Percentiles rank a stretch among this genome's conserved stretches.
phyloP scores from a whole-genome alignment of 2,888 invertebrate genomes.

The Acholoe squamosa region DNA sequence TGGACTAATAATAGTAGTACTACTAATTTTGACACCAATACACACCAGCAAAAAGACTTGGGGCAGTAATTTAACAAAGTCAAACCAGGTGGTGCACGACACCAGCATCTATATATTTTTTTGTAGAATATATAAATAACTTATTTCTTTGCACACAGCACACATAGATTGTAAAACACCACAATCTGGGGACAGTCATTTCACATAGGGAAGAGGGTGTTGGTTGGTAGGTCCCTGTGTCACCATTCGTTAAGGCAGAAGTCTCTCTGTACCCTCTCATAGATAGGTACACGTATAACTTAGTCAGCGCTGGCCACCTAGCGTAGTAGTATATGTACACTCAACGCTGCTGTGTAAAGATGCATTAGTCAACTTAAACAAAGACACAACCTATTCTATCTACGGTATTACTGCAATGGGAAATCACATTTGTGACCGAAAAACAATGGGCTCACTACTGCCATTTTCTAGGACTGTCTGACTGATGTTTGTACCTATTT shows the following conservation, averaged over 20 bases:
- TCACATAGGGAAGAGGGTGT: not conserved
- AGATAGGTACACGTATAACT: not conserved
- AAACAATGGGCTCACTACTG: not conserved
- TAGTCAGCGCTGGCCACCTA: not conserved
- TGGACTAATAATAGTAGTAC: not conserved
- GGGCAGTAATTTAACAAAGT: not conserved
- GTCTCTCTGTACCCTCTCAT: not conserved
- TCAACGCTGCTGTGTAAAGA: slow-evolving; percentile 4
- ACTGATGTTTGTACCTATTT: not conserved
- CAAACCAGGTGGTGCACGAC: not conserved
- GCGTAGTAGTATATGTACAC: not conserved
- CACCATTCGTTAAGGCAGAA: slow-evolving; percentile 11
- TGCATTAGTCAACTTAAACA: not conserved
- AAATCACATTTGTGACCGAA: slow-evolving; percentile 39
- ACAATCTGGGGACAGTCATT: slow-evolving; percentile 33
- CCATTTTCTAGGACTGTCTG: not conserved
- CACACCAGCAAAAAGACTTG: slow-evolving; percentile 33
- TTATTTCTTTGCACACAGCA: slow-evolving; percentile 30
- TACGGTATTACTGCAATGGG: not conserved
- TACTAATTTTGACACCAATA: not conserved
- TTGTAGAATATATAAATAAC: not conserved
- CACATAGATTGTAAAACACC: slow-evolving; percentile 40
- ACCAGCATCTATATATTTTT: not conserved
- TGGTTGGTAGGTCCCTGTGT: not conserved
- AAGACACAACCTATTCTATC: slow-evolving; percentile 32